phyloP scores from a whole-genome alignment of 2,888 invertebrate genomes.

The Stegophylla sp. region DNA sequence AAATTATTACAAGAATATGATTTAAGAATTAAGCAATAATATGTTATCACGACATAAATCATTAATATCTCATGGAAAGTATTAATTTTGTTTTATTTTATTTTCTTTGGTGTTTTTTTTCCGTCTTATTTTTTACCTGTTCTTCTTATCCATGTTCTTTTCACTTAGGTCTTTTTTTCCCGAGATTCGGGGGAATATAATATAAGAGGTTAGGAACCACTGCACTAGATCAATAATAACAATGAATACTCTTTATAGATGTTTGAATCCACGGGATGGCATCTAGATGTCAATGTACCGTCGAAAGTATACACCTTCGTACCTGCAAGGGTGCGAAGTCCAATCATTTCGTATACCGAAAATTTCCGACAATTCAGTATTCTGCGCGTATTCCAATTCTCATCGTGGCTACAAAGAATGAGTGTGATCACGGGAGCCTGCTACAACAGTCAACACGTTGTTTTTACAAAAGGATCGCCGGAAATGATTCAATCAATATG shows the following conservation, averaged over 20 bases:
- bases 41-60: too few species aligned
- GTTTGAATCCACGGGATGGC: slow-evolving; percentile 69
- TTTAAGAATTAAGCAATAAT: too few species aligned
- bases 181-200: too few species aligned
- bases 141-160: too few species aligned
- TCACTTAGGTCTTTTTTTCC: too few species aligned
- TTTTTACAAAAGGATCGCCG: slow-evolving; percentile 69
- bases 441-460: slow-evolving; percentile 64
- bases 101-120: too few species aligned
- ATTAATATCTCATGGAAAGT: too few species aligned
- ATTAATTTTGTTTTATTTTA: too few species aligned
- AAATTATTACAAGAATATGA: too few species aligned
- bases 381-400: slow-evolving; percentile 69
- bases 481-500: slow-evolving; percentile 68
- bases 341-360: background rate
- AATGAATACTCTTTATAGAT: slow-evolving; percentile 63
- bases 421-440: slow-evolving; percentile 66
- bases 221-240: too few species aligned
- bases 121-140: too few species aligned
- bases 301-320: slow-evolving; percentile 75
- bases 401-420: slow-evolving; percentile 69
- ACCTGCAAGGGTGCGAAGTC: slow-evolving; percentile 76
- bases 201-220: too few species aligned
- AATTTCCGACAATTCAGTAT: slow-evolving; percentile 66
- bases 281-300: slow-evolving; percentile 76